Evolutionary conservation across 2,797 vertebrate species (phyloP).

Genomic region (Leucoraja ocellata): DNA sequence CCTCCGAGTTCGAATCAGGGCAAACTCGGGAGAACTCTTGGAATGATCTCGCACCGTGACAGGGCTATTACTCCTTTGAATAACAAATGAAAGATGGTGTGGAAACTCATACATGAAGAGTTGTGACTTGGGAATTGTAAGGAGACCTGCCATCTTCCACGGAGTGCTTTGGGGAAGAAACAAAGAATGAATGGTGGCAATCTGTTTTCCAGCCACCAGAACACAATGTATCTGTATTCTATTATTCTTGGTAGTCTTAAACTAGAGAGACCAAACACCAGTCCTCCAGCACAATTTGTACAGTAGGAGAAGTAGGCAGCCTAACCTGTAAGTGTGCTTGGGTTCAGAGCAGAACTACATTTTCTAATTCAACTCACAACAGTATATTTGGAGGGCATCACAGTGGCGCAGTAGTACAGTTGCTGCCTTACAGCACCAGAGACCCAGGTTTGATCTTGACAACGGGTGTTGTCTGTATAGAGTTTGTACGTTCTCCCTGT

Average conservation of each 20-base stretch:
- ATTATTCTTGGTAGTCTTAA: not conserved
- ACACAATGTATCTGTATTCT: not conserved
- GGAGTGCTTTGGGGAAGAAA: not conserved
- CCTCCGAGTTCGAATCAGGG: no score
- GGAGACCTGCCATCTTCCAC: not conserved
- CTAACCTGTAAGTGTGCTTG: not conserved
- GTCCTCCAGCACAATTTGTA: no score
- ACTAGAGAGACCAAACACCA: not conserved
- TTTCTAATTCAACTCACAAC: not conserved
- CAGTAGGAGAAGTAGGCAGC: not conserved
- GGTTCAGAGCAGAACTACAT: not conserved
- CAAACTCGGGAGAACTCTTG: no score
- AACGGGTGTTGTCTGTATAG: no score
- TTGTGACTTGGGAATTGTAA: not conserved
- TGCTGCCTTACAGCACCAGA: no score
- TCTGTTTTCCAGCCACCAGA: not conserved
- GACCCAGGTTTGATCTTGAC: no score
- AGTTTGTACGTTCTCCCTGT: no score
- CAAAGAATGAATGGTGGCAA: not conserved
- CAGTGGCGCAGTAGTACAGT: no score
- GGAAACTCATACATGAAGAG: not conserved
- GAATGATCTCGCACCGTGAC: no score
- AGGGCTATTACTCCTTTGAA: not conserved
- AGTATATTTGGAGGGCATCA: no score
- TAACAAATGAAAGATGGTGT: not conserved